Percentiles rank a stretch among this genome's conserved stretches.
Evolutionary conservation across 2,797 vertebrate species (phyloP).

Genomic region (Heterohyrax brucei): DNA sequence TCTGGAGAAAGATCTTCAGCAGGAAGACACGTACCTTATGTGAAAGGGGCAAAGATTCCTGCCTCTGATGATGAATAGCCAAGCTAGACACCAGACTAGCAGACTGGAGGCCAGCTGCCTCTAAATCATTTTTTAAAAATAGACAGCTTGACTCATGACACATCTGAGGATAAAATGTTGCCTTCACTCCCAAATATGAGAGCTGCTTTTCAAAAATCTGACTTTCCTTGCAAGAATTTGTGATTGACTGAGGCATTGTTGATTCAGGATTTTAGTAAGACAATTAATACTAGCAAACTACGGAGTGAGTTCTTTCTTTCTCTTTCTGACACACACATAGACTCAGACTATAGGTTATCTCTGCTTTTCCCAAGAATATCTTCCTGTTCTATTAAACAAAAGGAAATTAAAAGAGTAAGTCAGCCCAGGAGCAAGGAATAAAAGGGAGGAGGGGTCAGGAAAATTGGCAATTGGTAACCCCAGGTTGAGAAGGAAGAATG

Average conservation of each 20-base stretch:
- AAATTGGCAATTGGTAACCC: too few species aligned
- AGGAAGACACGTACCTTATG: slow-evolving; percentile 65
- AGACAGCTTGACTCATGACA: slow-evolving; percentile 51
- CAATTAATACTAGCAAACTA: not conserved
- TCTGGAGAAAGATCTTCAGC: slow-evolving; percentile 64
- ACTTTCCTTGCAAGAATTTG: not conserved
- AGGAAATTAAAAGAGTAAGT: too few species aligned
- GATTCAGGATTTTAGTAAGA: not conserved
- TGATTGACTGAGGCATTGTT: not conserved
- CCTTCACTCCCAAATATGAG: not conserved
- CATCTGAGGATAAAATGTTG: slow-evolving; percentile 21
- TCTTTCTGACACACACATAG: not conserved
- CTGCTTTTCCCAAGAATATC: not conserved
- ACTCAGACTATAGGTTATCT: too few species aligned
- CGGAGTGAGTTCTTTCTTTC: not conserved
- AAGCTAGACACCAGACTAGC: slow-evolving; percentile 18
- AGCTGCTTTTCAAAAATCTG: slow-evolving; percentile 4
- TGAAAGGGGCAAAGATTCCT: slow-evolving; percentile 70
- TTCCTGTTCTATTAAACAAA: too few species aligned
- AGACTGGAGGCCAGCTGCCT: slow-evolving; percentile 56
- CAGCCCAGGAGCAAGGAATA: too few species aligned
- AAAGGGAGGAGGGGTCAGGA: too few species aligned
- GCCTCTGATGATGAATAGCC: slow-evolving; percentile 63
- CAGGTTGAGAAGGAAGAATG: too few species aligned
- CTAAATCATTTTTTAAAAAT: slow-evolving; percentile 78